Base-by-base conservation (phyloP, 1,140 invertebrate species). In the Agraylea sexmaculata region DNA sequence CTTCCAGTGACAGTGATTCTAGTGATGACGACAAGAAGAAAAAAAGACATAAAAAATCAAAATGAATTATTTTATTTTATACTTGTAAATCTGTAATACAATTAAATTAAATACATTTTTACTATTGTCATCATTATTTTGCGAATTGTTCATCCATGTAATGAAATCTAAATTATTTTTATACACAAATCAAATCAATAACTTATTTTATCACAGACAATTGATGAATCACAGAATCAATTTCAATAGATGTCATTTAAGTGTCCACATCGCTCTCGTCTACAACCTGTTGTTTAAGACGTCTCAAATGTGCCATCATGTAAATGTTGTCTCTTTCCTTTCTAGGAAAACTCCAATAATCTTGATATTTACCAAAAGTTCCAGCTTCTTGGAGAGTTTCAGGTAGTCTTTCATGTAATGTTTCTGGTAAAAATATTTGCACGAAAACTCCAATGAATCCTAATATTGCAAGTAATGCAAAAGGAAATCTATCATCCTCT, bases 381-480 rank as follows among this genome's bases (percentile, higher is more conserved):
- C 77, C 71, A 1, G 77, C 80, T 50, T 85, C 78, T 37, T 75
- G 62, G 13, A 84, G 54, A 3, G 78, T 80, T 47, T 81, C 77
- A 12, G 81, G 80, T 19, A 83, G 60, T 44, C 74, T 73, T 33
- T 74, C 66, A 42, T 80, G 72, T 15, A 78, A 56, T 0, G 80
- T 83, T 60, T 85, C 80, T 1, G 80, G 78, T 16, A 85, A 58
- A 37, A 79, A 73, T 2, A 79, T 47, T 3, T 71, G 69, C 1
- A 71, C 49, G 3, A 69, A 54, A 3, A 70, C 73, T 12, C 72
- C 75, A 3, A 70, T 37, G 16, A 78, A 53, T 16, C 73, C 70
- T 8, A 77, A 53, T 4, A 59, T 55, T 10, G 64, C 56, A 56
- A 74, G 65, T 28, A 77, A 61, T 41, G 66, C 59, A 35, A 73